phyloP scores from a whole-genome alignment of 2,797 vertebrate species.

The Xenops minutus region DNA sequence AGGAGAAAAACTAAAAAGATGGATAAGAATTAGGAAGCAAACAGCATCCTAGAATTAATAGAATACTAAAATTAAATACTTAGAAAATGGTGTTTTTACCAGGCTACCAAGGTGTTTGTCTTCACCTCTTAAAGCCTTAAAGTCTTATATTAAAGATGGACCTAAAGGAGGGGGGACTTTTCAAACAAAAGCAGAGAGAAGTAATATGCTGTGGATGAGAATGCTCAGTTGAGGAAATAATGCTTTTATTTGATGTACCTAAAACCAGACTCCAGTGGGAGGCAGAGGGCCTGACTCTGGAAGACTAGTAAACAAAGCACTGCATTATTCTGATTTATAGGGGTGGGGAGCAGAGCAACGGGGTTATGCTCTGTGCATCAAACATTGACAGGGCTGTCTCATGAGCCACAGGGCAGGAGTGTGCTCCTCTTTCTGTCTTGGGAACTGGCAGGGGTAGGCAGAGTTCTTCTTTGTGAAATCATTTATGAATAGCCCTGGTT shows the following conservation, averaged over 20 bases:
- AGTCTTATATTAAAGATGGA: background rate
- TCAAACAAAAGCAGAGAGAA: background rate
- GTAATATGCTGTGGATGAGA: background rate
- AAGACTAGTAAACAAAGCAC: no score
- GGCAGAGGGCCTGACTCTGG: no score
- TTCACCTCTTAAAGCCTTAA: background rate
- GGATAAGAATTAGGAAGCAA: background rate
- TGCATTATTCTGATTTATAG: background rate
- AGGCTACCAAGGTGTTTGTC: background rate
- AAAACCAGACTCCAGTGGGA: no score
- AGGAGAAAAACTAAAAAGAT: background rate
- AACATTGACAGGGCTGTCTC: background rate
- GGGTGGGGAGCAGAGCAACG: background rate
- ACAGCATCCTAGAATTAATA: no score
- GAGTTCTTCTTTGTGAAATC: background rate
- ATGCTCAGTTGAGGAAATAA: background rate
- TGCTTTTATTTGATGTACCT: background rate
- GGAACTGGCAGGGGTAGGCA: background rate
- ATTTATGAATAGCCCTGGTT: background rate
- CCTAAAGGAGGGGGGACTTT: background rate
- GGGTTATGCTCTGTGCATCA: background rate
- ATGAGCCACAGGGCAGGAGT: background rate
- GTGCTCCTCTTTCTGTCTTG: background rate
- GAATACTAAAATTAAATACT: background rate
- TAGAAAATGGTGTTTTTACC: background rate